Conservation (phyloP, 2,888 invertebrate species). For the Drosophila cracens region DNA sequence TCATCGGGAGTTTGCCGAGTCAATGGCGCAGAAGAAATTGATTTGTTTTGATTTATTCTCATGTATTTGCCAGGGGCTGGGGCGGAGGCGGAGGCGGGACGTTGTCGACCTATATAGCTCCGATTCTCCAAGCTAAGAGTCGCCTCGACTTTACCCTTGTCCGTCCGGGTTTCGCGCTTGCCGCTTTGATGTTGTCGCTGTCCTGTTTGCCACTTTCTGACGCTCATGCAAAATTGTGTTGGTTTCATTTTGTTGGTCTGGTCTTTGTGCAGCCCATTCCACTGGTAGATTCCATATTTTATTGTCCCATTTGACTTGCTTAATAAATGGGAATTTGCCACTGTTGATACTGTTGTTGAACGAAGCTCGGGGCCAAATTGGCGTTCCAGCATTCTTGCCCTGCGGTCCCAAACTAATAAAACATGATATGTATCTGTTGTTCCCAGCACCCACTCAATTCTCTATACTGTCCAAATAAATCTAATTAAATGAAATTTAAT, state of each 20-base stretch:
- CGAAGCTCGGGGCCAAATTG: constrained; percentile 28
- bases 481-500: constrained; percentile 71
- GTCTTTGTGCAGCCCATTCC: constrained; percentile 18
- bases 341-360: constrained; percentile 30
- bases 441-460: constrained; percentile 36
- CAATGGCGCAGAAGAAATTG: constrained; percentile 75
- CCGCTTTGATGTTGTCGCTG: constrained; percentile 45
- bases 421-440: constrained; percentile 60
- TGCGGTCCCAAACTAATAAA: constrained; percentile 57
- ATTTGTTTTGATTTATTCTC: constrained; percentile 76
- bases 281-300: constrained; percentile 52
- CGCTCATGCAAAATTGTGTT: constrained; percentile 57
- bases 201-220: constrained; percentile 14
- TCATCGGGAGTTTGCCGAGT: constrained; percentile 62
- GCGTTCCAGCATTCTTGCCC: constrained; percentile 34
- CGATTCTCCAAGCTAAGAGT: constrained; percentile 1
- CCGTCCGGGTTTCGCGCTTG: constrained; percentile 17
- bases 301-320: constrained; percentile 67
- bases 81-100: neutral
- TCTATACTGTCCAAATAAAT: constrained; percentile 53
- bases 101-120: neutral
- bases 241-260: constrained; percentile 45
- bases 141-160: neutral
- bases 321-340: constrained; percentile 67
- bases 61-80: constrained; percentile 15